These are phyloP conservation scores for Tragopan temminckii DNA, from an alignment of 2,797 vertebrate species.

Conservation along the genomic window DNA sequence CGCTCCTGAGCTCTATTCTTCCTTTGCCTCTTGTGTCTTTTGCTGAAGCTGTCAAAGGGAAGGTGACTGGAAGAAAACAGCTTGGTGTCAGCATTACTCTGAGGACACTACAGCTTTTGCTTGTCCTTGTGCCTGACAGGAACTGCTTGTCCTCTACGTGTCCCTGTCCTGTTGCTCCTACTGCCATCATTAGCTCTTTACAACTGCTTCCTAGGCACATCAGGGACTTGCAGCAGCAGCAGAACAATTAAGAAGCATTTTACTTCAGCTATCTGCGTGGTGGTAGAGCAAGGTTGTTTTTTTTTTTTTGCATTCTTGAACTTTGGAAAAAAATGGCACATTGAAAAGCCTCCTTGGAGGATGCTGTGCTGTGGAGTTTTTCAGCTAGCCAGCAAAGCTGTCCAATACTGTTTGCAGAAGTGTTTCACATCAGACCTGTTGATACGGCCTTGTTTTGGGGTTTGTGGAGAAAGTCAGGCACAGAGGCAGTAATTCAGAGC, in stretches of 20 bases:
- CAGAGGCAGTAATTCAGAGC: neutral
- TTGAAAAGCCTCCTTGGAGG: neutral
- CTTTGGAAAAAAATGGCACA: neutral
- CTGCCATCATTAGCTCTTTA: rapidly evolving
- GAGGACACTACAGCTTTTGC: neutral
- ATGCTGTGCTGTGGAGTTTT: neutral
- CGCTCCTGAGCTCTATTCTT: neutral
- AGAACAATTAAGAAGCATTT: neutral
- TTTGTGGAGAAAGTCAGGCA: neutral
- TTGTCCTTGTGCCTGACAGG: neutral
- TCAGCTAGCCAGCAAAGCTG: rapidly evolving
- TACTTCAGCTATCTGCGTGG: neutral
- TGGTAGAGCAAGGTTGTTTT: neutral
- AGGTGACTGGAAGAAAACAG: neutral
- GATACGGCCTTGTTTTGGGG: neutral
- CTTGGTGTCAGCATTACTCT: rapidly evolving
- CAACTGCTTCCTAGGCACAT: rapidly evolving
- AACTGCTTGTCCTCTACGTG: neutral
- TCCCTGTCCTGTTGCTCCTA: neutral
- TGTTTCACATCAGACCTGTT: neutral
- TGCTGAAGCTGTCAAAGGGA: neutral
- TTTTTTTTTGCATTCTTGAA: neutral
- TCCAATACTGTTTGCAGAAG: neutral
- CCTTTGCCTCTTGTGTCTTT: neutral
- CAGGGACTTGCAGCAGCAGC: neutral